phyloP scores from a whole-genome alignment of 2,113 vertebrate genomes.

The Phaetusa simplex region DNA sequence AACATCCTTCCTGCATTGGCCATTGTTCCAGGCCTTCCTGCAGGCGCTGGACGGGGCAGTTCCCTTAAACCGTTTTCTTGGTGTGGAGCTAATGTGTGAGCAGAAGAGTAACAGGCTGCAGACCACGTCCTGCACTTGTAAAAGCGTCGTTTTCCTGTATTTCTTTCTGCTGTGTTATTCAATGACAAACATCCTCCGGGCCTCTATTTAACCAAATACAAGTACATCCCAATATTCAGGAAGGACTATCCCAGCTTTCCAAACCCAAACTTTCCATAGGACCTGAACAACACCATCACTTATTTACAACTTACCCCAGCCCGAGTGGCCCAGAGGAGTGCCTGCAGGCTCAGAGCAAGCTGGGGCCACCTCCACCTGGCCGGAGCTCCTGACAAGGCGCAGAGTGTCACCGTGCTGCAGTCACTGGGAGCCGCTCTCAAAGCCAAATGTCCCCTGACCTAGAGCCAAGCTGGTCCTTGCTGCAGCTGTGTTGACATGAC shows the following conservation, averaged over 20 bases:
- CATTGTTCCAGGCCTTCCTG: neutral
- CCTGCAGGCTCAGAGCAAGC: neutral
- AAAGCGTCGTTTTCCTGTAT: neutral
- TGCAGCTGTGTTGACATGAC: neutral
- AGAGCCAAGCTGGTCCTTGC: neutral
- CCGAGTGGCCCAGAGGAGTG: neutral
- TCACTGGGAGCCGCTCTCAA: rapidly evolving
- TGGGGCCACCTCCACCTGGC: neutral
- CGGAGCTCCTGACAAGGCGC: neutral
- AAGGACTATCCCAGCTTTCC: neutral
- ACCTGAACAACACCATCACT: neutral
- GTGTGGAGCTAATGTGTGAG: neutral
- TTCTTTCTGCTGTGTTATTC: neutral
- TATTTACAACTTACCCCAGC: neutral
- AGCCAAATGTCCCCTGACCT: neutral
- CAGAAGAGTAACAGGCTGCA: neutral
- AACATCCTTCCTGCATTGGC: neutral
- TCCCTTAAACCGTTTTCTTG: neutral
- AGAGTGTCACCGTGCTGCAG: rapidly evolving
- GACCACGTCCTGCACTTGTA: neutral
- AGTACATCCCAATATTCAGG: neutral
- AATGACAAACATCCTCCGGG: neutral
- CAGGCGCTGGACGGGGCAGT: neutral
- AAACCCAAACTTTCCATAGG: neutral
- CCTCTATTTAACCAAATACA: neutral